Percentiles rank a stretch among this genome's conserved stretches.
phyloP scores from a whole-genome alignment of 1,140 invertebrate species.

The Drosophila funebris region DNA sequence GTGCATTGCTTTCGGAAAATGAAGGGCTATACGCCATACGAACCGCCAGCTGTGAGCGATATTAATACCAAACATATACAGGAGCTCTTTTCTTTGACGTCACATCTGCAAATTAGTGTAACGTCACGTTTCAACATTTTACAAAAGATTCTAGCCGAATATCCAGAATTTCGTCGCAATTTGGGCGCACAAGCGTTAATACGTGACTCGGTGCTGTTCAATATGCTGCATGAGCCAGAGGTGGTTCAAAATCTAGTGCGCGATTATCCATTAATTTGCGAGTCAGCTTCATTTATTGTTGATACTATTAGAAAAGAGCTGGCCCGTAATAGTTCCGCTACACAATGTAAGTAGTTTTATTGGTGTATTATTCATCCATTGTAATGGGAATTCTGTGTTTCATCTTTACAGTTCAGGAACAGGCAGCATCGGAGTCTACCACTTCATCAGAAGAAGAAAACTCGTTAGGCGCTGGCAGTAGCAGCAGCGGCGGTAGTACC shows the following conservation, averaged over 20 bases:
- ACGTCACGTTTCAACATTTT: conserved; percentile 74
- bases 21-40: conserved; percentile 62
- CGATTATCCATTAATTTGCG: conserved; percentile 77
- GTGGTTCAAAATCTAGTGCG: conserved; percentile 73
- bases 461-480: conserved; percentile 73
- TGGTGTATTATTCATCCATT: background rate
- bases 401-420: conserved; percentile 63
- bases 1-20: conserved; percentile 77
- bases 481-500: conserved; percentile 66
- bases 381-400: background rate
- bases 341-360: conserved; percentile 51
- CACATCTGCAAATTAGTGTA: conserved; percentile 78
- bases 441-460: conserved; percentile 81
- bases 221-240: conserved; percentile 71
- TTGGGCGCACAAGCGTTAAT: conserved; percentile 77
- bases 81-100: conserved; percentile 73
- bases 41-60: conserved; percentile 55
- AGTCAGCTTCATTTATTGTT: conserved; percentile 77
- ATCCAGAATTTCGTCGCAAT: conserved; percentile 81
- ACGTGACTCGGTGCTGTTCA: conserved; percentile 78
- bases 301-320: conserved; percentile 79
- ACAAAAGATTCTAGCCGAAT: conserved; percentile 76
- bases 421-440: conserved; percentile 75
- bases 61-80: conserved; percentile 69
- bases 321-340: conserved; percentile 64